Percentiles rank a stretch among this genome's conserved stretches.
Conservation (phyloP, 2,888 invertebrate species). For the Sinopyrophorus schimmeli region DNA sequence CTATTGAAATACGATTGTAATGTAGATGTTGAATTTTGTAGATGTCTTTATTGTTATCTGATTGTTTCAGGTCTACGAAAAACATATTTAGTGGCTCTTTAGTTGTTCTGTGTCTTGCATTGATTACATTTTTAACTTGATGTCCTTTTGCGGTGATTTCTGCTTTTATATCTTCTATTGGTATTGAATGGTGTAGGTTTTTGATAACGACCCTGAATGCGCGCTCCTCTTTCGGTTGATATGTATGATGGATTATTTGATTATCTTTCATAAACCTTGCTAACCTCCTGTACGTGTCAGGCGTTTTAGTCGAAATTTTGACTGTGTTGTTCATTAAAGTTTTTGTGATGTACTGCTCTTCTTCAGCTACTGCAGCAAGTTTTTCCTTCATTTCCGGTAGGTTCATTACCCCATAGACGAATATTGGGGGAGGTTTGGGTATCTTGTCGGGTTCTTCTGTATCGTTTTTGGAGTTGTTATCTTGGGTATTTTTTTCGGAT, state of each 20-base stretch:
- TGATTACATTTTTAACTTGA: constrained; percentile 28
- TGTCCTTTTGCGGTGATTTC: constrained; percentile 18
- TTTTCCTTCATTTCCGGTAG: constrained; percentile 21
- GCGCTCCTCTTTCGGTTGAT: constrained; percentile 26
- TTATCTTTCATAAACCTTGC: constrained; percentile 12
- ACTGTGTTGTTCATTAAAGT: constrained; percentile 21
- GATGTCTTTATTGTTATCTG: constrained; percentile 27
- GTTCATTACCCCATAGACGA: constrained; percentile 24
- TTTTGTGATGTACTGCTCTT: constrained; percentile 22
- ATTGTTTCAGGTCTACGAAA: constrained; percentile 31
- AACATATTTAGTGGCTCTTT: constrained; percentile 29
- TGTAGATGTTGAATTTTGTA: constrained; percentile 22
- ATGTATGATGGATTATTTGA: constrained; percentile 27
- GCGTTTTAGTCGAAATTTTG: constrained; percentile 18
- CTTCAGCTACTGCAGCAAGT: constrained; percentile 16
- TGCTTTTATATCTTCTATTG: constrained; percentile 13
- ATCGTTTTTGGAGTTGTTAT: neutral
- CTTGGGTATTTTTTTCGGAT: constrained; percentile 2
- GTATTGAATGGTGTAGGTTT: constrained; percentile 20
- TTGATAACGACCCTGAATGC: constrained; percentile 27
- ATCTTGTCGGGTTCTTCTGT: constrained; percentile 9
- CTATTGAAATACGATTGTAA: constrained; percentile 17
- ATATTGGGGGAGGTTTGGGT: constrained; percentile 27
- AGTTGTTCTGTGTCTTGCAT: constrained; percentile 18
- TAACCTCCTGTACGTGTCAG: constrained; percentile 23